A percentile compares a stretch with the other conserved stretches of the same genome.
Conservation (phyloP, 2,797 vertebrate species). For the Glyptemys insculpta region DNA sequence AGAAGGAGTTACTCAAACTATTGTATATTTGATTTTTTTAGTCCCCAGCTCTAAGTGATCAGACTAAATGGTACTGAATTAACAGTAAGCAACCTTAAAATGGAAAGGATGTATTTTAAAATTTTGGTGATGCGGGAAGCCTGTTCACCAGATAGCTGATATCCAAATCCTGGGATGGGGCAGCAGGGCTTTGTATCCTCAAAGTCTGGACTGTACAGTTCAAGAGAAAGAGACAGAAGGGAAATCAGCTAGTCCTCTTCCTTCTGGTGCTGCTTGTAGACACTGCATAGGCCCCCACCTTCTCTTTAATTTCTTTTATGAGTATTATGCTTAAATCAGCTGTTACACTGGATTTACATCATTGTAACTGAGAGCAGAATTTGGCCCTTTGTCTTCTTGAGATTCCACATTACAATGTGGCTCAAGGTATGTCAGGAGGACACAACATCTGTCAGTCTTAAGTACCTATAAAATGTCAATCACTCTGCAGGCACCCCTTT, state of each 20-base stretch:
- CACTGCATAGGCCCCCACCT: background rate
- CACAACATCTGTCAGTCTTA: background rate
- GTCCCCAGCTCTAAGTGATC: background rate
- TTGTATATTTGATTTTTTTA: background rate
- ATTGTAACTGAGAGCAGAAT: background rate
- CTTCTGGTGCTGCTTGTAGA: background rate
- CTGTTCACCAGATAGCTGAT: background rate
- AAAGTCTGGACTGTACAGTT: background rate
- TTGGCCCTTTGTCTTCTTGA: background rate
- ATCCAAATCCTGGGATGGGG: background rate
- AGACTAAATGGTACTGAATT: background rate
- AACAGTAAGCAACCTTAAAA: background rate
- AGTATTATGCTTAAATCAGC: background rate
- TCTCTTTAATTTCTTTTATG: background rate
- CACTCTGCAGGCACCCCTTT: fast-evolving
- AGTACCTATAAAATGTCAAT: background rate
- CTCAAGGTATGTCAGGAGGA: background rate
- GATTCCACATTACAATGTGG: background rate
- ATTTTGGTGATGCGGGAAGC: background rate
- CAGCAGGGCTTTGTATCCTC: background rate
- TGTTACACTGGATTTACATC: background rate
- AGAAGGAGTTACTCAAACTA: background rate
- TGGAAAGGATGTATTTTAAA: background rate
- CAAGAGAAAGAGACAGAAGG: background rate
- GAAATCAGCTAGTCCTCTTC: background rate